These are phyloP conservation scores for Craniophora ligustri DNA, from an alignment of 2,888 invertebrate genomes.

Conservation along the genomic window DNA sequence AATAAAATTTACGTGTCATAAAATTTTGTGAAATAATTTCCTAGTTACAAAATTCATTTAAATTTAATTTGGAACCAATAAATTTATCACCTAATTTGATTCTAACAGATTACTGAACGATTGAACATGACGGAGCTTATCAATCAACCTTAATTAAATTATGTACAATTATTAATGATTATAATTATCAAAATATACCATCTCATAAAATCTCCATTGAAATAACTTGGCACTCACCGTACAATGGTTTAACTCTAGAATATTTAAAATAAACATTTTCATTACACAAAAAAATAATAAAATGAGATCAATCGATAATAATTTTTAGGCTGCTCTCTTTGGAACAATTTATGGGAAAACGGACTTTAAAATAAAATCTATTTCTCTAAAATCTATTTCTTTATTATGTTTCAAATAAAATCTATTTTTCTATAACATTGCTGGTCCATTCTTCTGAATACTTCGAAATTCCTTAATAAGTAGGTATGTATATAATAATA, in stretches of 20 bases:
- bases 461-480: slow-evolving; percentile 48
- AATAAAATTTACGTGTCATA: too few relatives aligned
- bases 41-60: slow-evolving; percentile 12
- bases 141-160: slow-evolving; percentile 66
- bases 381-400: slow-evolving; percentile 61
- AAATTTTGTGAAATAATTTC: too few relatives aligned
- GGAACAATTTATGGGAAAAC: slow-evolving; percentile 83
- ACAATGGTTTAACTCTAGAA: slow-evolving; percentile 64
- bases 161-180: slow-evolving; percentile 71
- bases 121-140: slow-evolving; percentile 62
- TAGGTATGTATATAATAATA: slow-evolving; percentile 33
- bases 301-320: slow-evolving; percentile 88
- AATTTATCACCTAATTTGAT: slow-evolving; percentile 6
- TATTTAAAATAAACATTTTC: slow-evolving; percentile 82
- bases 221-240: slow-evolving; percentile 82
- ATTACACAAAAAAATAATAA: slow-evolving; percentile 79
- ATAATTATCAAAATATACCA: slow-evolving; percentile 75
- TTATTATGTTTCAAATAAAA: slow-evolving; percentile 64
- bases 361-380: slow-evolving; percentile 67
- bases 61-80: slow-evolving; percentile 14
- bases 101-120: slow-evolving; percentile 30
- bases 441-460: slow-evolving; percentile 69
- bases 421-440: slow-evolving; percentile 62
- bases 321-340: slow-evolving; percentile 88
- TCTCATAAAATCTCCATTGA: slow-evolving; percentile 76